A percentile compares a stretch with the other conserved stretches of the same genome.
phyloP scores from a whole-genome alignment of 2,113 vertebrate genomes.

The Hiodon alosoides region DNA sequence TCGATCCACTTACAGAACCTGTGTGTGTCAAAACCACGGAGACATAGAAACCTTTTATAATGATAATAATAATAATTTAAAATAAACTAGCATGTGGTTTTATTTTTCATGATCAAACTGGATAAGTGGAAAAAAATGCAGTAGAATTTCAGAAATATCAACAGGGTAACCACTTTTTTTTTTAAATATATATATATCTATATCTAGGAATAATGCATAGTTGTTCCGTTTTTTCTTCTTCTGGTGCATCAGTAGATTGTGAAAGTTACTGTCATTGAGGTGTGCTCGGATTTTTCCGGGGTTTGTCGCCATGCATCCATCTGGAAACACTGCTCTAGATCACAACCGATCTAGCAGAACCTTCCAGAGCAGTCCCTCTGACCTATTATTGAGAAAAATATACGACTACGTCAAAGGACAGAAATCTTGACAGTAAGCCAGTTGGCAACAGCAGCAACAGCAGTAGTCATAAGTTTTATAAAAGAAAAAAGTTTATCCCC shows the following conservation, averaged over 20 bases:
- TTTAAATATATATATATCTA: conserved; percentile 38
- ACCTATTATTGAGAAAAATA: conserved; percentile 41
- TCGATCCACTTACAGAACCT: too few relatives aligned
- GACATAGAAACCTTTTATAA: too few relatives aligned
- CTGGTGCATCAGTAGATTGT: conserved; percentile 39
- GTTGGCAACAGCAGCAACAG: conserved; percentile 23
- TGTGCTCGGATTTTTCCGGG: conserved; percentile 16
- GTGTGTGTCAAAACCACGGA: too few relatives aligned
- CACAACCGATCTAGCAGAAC: conserved; percentile 47
- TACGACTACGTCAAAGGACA: conserved; percentile 38
- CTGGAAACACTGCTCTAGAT: conserved; percentile 54
- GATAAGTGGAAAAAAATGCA: conserved; percentile 27
- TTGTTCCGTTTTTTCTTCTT: conserved; percentile 62
- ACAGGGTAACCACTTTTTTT: conserved; percentile 24
- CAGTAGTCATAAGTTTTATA: conserved; percentile 32
- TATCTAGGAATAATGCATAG: conserved; percentile 50
- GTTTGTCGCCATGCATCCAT: conserved; percentile 46
- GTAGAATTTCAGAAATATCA: conserved; percentile 12
- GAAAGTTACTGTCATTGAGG: conserved; percentile 34
- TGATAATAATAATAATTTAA: not conserved
- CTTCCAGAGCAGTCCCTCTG: conserved; percentile 63
- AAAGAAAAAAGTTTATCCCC: conserved; percentile 32
- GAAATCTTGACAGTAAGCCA: not conserved
- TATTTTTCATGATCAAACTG: conserved; percentile 30
- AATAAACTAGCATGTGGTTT: conserved; percentile 18